Percentiles rank a stretch among this genome's conserved stretches.
Conservation (phyloP, 1,140 invertebrate genomes). For the Solenopsis invicta region DNA sequence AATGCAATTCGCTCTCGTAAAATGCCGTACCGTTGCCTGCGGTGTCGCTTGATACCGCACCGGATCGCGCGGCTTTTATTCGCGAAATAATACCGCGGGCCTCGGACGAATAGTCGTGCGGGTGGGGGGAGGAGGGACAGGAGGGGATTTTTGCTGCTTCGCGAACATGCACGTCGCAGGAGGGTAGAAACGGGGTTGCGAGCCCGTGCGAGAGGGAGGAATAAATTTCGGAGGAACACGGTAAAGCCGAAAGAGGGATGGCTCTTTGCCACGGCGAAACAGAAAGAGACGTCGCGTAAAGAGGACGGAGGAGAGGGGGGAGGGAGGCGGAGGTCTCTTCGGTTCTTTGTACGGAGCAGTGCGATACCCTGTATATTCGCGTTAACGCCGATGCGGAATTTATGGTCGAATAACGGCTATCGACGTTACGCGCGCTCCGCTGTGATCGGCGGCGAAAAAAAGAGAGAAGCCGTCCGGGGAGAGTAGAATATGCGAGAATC, state of each 20-base stretch:
- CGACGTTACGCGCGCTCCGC: slow-evolving; percentile 54
- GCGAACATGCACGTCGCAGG: slow-evolving; percentile 51
- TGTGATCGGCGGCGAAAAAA: slow-evolving; percentile 69
- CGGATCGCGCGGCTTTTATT: slow-evolving; percentile 47
- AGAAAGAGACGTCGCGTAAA: slow-evolving; percentile 58
- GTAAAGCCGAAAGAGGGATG: slow-evolving; percentile 52
- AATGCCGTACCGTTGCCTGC: slow-evolving; percentile 25
- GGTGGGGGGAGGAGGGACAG: not conserved
- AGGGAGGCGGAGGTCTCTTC: not conserved
- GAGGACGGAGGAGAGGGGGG: no score
- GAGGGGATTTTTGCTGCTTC: slow-evolving; percentile 48
- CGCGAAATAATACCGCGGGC: slow-evolving; percentile 51
- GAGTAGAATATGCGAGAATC: not conserved
- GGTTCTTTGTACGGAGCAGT: slow-evolving; percentile 46
- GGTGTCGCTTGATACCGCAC: slow-evolving; percentile 40
- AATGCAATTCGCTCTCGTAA: slow-evolving; percentile 52
- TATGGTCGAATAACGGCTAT: slow-evolving; percentile 80
- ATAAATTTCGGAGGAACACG: slow-evolving; percentile 64
- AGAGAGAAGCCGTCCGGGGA: slow-evolving; percentile 35
- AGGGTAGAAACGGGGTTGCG: slow-evolving; percentile 38
- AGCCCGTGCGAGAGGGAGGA: slow-evolving; percentile 48
- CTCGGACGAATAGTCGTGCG: slow-evolving; percentile 13
- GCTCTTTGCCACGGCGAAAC: slow-evolving; percentile 41
- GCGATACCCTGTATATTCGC: slow-evolving; percentile 76
- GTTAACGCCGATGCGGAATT: slow-evolving; percentile 77